Conservation (phyloP, 2,797 vertebrate species). For the Gobionotothen gibberifrons region DNA sequence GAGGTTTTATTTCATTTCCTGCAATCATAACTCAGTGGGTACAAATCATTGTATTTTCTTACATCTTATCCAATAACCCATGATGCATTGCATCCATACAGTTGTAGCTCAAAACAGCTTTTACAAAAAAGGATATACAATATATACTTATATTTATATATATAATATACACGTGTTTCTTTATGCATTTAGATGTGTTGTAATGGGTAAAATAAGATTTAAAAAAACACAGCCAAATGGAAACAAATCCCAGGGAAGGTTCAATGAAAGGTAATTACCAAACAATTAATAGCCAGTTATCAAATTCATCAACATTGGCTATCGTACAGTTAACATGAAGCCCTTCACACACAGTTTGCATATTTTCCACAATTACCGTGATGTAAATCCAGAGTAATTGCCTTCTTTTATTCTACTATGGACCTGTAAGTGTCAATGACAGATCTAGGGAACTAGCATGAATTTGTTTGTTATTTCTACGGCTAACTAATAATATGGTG, state of each 20-base stretch:
- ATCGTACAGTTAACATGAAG: slow-evolving; percentile 78
- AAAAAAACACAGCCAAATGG: slow-evolving; percentile 64
- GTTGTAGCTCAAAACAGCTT: slow-evolving; percentile 87
- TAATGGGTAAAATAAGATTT: slow-evolving; percentile 70
- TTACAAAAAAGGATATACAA: slow-evolving; percentile 88
- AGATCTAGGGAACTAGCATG: slow-evolving; percentile 21
- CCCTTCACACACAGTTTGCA: slow-evolving; percentile 86
- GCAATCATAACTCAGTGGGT: slow-evolving; percentile 82
- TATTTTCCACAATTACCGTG: slow-evolving; percentile 80
- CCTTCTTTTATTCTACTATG: slow-evolving; percentile 58
- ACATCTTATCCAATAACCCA: slow-evolving; percentile 83
- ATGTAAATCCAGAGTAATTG: slow-evolving; percentile 73
- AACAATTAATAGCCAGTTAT: slow-evolving; percentile 73
- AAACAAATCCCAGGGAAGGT: slow-evolving; percentile 72
- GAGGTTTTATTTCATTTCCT: slow-evolving; percentile 86
- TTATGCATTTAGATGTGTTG: slow-evolving; percentile 81
- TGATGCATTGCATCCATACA: slow-evolving; percentile 90
- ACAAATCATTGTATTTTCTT: slow-evolving; percentile 83
- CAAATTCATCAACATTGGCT: slow-evolving; percentile 71
- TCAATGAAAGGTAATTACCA: slow-evolving; percentile 73
- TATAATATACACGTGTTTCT: slow-evolving; percentile 84
- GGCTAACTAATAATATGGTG: slow-evolving; percentile 25
- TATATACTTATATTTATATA: slow-evolving; percentile 84
- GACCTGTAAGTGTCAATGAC: slow-evolving; percentile 40
- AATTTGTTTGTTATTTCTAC: slow-evolving; percentile 17